Evolutionary conservation across 2,888 invertebrate species (phyloP), one percentile per base, ranked within the genome.

Genomic region (Drosophila borealis): DNA sequence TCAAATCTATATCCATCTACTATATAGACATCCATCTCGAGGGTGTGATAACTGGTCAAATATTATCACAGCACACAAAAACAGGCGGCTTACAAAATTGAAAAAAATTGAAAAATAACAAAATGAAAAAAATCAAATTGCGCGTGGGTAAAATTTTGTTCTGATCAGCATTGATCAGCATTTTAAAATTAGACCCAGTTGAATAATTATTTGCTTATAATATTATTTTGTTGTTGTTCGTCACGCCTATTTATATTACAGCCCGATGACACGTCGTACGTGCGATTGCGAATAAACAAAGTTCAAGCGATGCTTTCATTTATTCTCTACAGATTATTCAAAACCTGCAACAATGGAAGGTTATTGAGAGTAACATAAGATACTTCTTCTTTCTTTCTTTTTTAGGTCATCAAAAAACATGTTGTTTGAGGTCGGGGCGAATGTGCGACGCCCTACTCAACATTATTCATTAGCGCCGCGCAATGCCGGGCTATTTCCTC

Each of bases 151-250:
- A 48, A 46, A 65, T 65, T 33, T 34, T 29, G 51, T 37, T 29
- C 29, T n/a, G 17, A 53, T 53, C 51, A 13, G 17, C 39, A 66
- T 74, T 79, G 76, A 79, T 79, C 77, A 77, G 60, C 78, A 63
- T 70, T 60, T 86, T 83, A 82, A 80, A 86, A 86, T 88, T 88
- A 83, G 83, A 6, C 83, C 51, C 70, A 77, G 57, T 84, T 81
- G 79, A 85, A 70, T 70, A 70, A 87, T 70, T 62, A 73, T 64
- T 68, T 34, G 54, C 44, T 54, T 57, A 65, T 64, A 67, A 59
- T 69, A 61, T 70, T 44, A 21, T 41, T 41, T 34, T 34, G 8
- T 17, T 10, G 53, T 19, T 29, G 17, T 53, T 48, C 60, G 80
- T 77, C 80, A 79, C 80, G 70, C 75, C 75, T 77, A 70, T 77